Percentiles rank a stretch among this genome's conserved stretches.
These are phyloP conservation scores for Thamnophis sirtalis DNA, from an alignment of 2,113 vertebrate species.

Conservation along the genomic window DNA sequence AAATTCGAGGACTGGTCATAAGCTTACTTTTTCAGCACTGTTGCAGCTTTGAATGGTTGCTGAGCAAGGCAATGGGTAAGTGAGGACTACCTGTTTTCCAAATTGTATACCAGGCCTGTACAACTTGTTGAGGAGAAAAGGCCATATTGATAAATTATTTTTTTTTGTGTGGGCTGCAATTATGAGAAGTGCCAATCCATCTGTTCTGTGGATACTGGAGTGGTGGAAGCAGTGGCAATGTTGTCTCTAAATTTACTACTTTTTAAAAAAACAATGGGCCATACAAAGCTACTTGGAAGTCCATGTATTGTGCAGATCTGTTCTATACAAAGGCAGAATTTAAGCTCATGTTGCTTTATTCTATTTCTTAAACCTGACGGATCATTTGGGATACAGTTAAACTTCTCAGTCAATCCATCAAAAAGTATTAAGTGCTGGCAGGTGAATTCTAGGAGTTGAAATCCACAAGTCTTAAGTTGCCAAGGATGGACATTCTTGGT, in stretches of 20 bases:
- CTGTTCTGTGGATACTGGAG: background rate
- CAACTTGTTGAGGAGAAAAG: background rate
- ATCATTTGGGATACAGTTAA: background rate
- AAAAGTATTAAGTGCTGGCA: background rate
- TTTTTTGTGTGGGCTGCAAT: background rate
- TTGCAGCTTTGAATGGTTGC: background rate
- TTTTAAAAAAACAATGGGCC: background rate
- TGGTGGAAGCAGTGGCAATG: background rate
- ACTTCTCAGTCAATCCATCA: background rate
- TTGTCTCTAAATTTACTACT: background rate
- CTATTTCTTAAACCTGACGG: background rate
- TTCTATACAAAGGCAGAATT: background rate
- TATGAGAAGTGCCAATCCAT: background rate
- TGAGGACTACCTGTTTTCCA: background rate
- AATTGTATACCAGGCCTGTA: background rate
- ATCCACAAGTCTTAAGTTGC: background rate
- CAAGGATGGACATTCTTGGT: background rate
- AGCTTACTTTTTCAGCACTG: background rate
- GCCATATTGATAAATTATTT: background rate
- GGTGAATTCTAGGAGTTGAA: background rate
- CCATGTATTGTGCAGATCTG: background rate
- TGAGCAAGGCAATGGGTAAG: background rate
- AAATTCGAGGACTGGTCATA: background rate
- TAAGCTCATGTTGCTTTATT: slow-evolving; percentile 7
- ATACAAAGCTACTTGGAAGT: background rate